Base-by-base conservation (phyloP, 2,888 invertebrate species). In the Pyrochroa serraticornis region DNA sequence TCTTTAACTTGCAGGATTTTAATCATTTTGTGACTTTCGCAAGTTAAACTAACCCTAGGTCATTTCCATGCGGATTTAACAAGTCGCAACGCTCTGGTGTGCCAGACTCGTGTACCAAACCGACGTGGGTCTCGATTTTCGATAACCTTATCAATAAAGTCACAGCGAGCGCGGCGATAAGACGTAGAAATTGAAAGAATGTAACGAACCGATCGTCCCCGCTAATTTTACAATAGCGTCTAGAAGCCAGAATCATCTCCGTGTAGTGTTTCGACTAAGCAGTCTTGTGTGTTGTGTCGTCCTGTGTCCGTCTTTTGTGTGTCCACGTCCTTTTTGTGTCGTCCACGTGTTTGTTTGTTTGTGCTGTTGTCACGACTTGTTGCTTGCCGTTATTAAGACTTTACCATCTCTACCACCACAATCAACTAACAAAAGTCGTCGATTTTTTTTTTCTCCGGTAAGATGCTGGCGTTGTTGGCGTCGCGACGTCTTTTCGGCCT, bases 111-210 rank as follows among this genome's bases (percentile, higher is more conserved):
- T 46, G 30, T 12, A 48, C 48, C 37, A 37, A 51, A 44, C 52
- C 35, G 10, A 53, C 39, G 48, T 48, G 36, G 54, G 54, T 55
- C 54, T 48, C 54, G 54, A 55, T 55, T 48, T 55, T 22, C 48
- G 54, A 55, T 55, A 55, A 48, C 54, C 43, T 55, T 55, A 55
- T 55, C 54, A 55, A 36, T 31, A 55, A 32, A 35, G 39, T 47
- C 35, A 38, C 36, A 41, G 30, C 54, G 47, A 39, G 13, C 31
- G 13, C 53, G 10, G 14, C 46, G 53, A 53, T 53, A 53, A 53
- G 41, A 22, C 13, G 8, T 5, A 22, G 22, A 13, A 31, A 53
- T 53, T 53, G 53, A 35, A 53, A 53, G 46, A 53, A 53, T 32
- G 10, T 43, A 44, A 46, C 37, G 45, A 52, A 45, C 13, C 34